Evolutionary conservation across 2,797 vertebrate genomes (phyloP), one percentile per base, ranked within the genome.

Genomic region (Gallinago nigripennis): DNA sequence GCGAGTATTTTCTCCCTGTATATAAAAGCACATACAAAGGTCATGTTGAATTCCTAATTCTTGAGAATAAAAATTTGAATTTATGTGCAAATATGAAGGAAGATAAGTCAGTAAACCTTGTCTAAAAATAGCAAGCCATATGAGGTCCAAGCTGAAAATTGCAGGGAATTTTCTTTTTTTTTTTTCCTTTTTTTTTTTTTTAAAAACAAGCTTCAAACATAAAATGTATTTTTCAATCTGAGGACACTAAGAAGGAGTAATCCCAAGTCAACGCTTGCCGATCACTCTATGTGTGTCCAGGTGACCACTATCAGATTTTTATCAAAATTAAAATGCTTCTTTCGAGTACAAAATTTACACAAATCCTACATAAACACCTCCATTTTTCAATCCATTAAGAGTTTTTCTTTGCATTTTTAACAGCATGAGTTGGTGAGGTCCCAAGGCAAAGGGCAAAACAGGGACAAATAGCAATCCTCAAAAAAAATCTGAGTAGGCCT

Each of bases 1-100:
- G 61, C 98, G 98, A 64, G 96, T 56, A 5, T 91, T 97, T 51
- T 99, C 99, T 46, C 97, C 98, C 98, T 99, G 97, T 72, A 91
- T 3, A 76, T 14, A 66, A 95, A 90, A 93, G 18, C 82, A 94
- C 46, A 94, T 12, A 82, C 35, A 79, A 50, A 94, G 6, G 25
- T 73, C 48, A 93, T 7, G 21, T 0, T 48, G 57, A 24, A 23
- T 4, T 33, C 30, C 50, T 60, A 21, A 41, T 21, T 37, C 43
- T 31, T 53, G 41, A 61, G 4, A 80, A 68, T 4, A 65, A 63
- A 84, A 37, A 41, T 9, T 8, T 18, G 33, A 3, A 53, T 90
- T 90, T 41, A 56, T 7, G 35, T 30, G 30, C 12, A 56, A 66
- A 73, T 28, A 56, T 1, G 15, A 63, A 72, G 64, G 35, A 57